A percentile compares a stretch with the other conserved stretches of the same genome.
These are phyloP conservation scores for Linepithema humile DNA, from an alignment of 1,140 invertebrate species.

Conservation along the genomic window DNA sequence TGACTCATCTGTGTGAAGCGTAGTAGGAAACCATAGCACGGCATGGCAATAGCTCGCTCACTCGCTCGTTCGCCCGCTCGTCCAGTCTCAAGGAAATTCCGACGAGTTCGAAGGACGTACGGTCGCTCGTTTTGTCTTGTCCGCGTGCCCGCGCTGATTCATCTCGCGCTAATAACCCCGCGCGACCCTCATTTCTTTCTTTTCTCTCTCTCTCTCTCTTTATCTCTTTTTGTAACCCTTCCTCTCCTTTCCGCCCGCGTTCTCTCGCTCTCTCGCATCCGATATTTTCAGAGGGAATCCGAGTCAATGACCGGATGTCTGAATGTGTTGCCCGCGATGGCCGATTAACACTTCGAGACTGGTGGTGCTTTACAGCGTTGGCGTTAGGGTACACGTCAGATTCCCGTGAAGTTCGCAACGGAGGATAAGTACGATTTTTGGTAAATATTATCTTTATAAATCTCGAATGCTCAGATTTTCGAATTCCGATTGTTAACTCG, in stretches of 20 bases:
- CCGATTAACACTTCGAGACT: constrained; percentile 38
- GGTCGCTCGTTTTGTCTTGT: constrained; percentile 44
- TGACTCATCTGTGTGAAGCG: constrained; percentile 69
- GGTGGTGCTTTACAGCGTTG: constrained; percentile 7
- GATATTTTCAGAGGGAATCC: constrained; percentile 56
- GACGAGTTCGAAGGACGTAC: constrained; percentile 72
- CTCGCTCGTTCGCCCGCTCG: constrained; percentile 22
- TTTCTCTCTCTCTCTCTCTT: neutral
- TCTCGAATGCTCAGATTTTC: too few species aligned
- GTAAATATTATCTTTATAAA: too few species aligned
- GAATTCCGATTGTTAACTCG: too few species aligned
- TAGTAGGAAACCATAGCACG: constrained; percentile 67
- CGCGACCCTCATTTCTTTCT: constrained; percentile 65
- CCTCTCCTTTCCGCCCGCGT: neutral
- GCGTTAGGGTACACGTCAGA: neutral
- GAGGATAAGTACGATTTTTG: too few species aligned
- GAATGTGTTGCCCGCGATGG: constrained; percentile 36
- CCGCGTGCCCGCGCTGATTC: constrained; percentile 68
- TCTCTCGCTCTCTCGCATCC: neutral
- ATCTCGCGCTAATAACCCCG: constrained; percentile 73
- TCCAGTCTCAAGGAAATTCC: constrained; percentile 70
- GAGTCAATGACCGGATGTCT: constrained; percentile 54
- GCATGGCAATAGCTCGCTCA: constrained; percentile 32
- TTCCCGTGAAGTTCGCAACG: neutral
- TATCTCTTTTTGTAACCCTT: neutral